Percentiles rank a stretch among this genome's conserved stretches.
phyloP scores from a whole-genome alignment of 1,140 invertebrate species.

The Papilio helenus region DNA sequence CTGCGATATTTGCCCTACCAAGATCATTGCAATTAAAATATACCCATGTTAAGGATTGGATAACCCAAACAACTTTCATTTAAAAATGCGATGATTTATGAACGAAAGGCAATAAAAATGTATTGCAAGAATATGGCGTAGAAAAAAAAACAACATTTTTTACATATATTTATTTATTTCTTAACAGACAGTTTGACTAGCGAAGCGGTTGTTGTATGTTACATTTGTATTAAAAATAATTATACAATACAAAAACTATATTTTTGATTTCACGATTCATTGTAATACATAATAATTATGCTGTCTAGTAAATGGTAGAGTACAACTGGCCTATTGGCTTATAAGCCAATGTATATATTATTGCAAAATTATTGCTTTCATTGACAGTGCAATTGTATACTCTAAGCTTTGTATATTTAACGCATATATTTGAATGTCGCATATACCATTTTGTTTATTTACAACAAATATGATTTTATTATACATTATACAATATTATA shows the following conservation, averaged over 20 bases:
- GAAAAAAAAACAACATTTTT: not conserved
- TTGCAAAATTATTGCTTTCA: not conserved
- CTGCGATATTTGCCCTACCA: no score
- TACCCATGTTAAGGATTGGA: no score
- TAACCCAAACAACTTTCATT: no score
- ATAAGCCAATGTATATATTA: not conserved
- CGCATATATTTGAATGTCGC: not conserved
- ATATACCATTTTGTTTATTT: not conserved
- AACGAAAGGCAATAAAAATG: not conserved
- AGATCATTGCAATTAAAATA: no score
- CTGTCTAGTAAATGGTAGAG: not conserved
- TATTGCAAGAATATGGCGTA: not conserved
- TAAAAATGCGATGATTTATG: no score
- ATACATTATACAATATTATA: slow-evolving; percentile 10
- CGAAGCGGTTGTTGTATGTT: not conserved
- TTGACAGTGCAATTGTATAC: not conserved
- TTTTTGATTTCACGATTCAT: not conserved
- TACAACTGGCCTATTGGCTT: not conserved
- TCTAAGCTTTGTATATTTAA: not conserved
- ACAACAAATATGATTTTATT: slow-evolving; percentile 4
- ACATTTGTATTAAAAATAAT: not conserved
- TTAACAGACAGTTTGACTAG: slow-evolving; percentile 19
- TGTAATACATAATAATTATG: not conserved
- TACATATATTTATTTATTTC: not conserved
- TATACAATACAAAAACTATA: not conserved